Evolutionary conservation across 2,888 invertebrate genomes (phyloP).

Genomic region (Spatulosminthurus flaviceps): DNA sequence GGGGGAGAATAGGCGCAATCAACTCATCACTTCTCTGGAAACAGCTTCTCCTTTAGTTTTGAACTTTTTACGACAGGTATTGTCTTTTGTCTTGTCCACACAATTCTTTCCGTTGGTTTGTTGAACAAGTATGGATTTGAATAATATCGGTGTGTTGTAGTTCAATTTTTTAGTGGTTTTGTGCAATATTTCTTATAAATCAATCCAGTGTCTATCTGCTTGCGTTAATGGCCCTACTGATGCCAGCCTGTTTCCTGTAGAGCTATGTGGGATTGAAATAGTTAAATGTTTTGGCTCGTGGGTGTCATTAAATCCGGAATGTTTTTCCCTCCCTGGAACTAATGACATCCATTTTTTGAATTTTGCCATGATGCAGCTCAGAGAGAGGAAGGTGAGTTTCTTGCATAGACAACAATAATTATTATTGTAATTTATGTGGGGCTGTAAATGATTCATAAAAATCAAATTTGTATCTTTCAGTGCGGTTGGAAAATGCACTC

Average conservation of each 20-base stretch:
- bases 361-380: slow-evolving; percentile 57
- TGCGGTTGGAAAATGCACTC: slow-evolving; percentile 75
- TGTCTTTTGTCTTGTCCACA: too few relatives aligned
- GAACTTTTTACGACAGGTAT: slow-evolving; percentile 72
- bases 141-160: too few relatives aligned
- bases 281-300: slow-evolving; percentile 62
- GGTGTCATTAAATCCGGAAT: slow-evolving; percentile 62
- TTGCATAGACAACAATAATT: too few relatives aligned
- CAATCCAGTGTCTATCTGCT: slow-evolving; percentile 30
- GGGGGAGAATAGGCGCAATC: slow-evolving; percentile 89
- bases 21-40: slow-evolving; percentile 74
- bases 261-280: slow-evolving; percentile 56
- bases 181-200: too few relatives aligned
- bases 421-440: too few relatives aligned
- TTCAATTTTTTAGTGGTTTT: too few relatives aligned
- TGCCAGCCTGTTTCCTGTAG: slow-evolving; percentile 51
- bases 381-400: slow-evolving; percentile 58
- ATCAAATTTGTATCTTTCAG: slow-evolving; percentile 58
- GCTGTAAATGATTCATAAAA: too few relatives aligned
- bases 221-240: slow-evolving; percentile 39
- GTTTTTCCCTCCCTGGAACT: slow-evolving; percentile 58
- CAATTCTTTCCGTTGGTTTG: too few relatives aligned
- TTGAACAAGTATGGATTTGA: too few relatives aligned
- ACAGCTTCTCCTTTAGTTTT: slow-evolving; percentile 79
- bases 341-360: slow-evolving; percentile 58